These are phyloP conservation scores for Phylloscopus whistleri DNA, from an alignment of 2,113 vertebrate species.

Conservation along the genomic window DNA sequence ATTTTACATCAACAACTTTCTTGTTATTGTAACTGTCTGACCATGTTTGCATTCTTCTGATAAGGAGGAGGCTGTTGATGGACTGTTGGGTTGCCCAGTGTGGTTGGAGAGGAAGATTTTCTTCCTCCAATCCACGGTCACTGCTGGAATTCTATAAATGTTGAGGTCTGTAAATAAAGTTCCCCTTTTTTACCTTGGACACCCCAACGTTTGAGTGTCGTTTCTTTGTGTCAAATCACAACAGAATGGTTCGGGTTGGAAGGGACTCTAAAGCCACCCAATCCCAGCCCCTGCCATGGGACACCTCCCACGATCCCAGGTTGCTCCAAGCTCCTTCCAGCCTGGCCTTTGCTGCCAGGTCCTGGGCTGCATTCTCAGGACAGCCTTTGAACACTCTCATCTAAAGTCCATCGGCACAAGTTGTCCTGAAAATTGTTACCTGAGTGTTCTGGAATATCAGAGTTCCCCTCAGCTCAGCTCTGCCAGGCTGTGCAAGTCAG, in stretches of 20 bases:
- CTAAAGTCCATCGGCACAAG: not conserved
- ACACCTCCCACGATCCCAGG: not conserved
- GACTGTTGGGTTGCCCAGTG: no score
- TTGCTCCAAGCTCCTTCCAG: not conserved
- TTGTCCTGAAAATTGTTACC: not conserved
- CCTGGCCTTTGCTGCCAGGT: not conserved
- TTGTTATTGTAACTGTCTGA: no score
- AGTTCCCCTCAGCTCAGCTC: not conserved
- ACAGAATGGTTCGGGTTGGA: not conserved
- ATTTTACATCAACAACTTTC: no score
- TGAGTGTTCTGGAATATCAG: not conserved
- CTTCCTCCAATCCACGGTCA: no score
- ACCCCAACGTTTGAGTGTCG: no score
- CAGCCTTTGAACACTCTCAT: not conserved
- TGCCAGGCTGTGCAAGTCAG: not conserved
- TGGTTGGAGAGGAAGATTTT: no score
- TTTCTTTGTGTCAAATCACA: no score
- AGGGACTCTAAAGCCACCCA: rapidly evolving
- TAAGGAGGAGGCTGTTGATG: no score
- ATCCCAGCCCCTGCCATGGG: not conserved
- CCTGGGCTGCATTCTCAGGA: not conserved
- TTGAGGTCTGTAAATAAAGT: no score
- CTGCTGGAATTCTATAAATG: no score
- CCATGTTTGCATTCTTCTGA: no score
- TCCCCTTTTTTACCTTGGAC: no score